Evolutionary conservation across 1,140 invertebrate species (phyloP).

Genomic region (Octopus bimaculoides): DNA sequence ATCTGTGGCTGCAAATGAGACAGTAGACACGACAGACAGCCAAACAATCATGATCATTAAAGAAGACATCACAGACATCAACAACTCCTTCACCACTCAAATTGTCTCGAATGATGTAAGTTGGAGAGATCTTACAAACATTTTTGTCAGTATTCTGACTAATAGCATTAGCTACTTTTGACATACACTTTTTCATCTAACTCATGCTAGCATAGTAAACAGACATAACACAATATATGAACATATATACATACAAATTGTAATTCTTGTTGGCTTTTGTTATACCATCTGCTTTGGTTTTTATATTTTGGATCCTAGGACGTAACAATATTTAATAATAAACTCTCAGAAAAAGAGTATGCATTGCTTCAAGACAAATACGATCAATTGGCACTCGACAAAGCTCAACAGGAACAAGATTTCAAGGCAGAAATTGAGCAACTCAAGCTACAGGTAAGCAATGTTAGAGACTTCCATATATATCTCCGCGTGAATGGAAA

Average conservation of each 20-base stretch:
- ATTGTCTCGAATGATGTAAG: slow-evolving; percentile 34
- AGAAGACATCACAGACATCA: slow-evolving; percentile 34
- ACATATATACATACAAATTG: no score
- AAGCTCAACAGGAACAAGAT: slow-evolving; percentile 24
- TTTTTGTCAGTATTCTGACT: background rate
- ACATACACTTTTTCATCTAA: background rate
- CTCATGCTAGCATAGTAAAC: no score
- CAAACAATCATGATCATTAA: slow-evolving; percentile 56
- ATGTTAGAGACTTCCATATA: background rate
- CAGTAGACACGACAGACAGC: slow-evolving; percentile 39
- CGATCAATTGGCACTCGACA: slow-evolving; percentile 25
- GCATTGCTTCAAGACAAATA: slow-evolving; percentile 34
- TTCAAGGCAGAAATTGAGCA: slow-evolving; percentile 30
- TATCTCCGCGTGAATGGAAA: no score
- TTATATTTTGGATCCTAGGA: background rate
- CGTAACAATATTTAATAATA: slow-evolving; percentile 24
- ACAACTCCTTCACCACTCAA: slow-evolving; percentile 32
- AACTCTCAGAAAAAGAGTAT: slow-evolving; percentile 26
- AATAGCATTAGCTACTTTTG: background rate
- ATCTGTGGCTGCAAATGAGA: slow-evolving; percentile 50
- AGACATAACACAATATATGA: no score
- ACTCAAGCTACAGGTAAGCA: slow-evolving; percentile 33
- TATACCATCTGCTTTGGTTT: background rate
- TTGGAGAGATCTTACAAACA: background rate
- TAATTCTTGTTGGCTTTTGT: no score